Conservation (phyloP, 2,797 vertebrate species). For the Sebastes taczanowskii region DNA sequence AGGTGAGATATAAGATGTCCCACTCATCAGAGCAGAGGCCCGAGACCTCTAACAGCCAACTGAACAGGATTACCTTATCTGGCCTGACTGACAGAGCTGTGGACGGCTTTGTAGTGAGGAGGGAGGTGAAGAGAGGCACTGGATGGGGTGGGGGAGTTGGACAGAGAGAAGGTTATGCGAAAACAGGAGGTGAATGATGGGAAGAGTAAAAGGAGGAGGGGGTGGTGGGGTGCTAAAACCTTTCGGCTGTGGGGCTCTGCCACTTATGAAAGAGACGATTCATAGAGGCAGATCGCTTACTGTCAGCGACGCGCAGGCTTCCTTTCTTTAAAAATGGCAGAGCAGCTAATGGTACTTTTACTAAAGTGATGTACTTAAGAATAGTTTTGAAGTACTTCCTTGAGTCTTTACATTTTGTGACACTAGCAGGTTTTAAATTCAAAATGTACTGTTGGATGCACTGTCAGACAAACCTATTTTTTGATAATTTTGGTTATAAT, state of each 20-base stretch:
- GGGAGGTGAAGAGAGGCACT: constrained; percentile 70
- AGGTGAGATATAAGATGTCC: constrained; percentile 81
- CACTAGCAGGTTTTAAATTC: neutral
- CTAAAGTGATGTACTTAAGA: neutral
- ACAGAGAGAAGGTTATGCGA: constrained; percentile 74
- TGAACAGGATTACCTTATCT: constrained; percentile 83
- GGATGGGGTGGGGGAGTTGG: constrained; percentile 57
- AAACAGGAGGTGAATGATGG: constrained; percentile 77
- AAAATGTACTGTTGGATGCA: neutral
- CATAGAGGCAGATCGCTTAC: constrained; percentile 73
- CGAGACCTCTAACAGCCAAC: constrained; percentile 74
- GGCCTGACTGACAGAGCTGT: constrained; percentile 78
- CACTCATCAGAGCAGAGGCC: constrained; percentile 76
- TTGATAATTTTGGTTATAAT: neutral
- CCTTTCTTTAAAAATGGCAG: constrained; percentile 37
- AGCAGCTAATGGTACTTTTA: neutral
- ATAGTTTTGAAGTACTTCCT: neutral
- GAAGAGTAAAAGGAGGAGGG: constrained; percentile 57
- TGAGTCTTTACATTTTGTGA: neutral
- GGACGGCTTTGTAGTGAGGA: constrained; percentile 79
- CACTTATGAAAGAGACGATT: constrained; percentile 83
- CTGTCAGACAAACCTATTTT: neutral
- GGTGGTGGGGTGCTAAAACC: constrained; percentile 56
- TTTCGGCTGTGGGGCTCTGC: constrained; percentile 59
- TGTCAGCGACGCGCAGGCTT: constrained; percentile 51